phyloP scores from a whole-genome alignment of 2,888 invertebrate species.

The Cryptus viduatorius region DNA sequence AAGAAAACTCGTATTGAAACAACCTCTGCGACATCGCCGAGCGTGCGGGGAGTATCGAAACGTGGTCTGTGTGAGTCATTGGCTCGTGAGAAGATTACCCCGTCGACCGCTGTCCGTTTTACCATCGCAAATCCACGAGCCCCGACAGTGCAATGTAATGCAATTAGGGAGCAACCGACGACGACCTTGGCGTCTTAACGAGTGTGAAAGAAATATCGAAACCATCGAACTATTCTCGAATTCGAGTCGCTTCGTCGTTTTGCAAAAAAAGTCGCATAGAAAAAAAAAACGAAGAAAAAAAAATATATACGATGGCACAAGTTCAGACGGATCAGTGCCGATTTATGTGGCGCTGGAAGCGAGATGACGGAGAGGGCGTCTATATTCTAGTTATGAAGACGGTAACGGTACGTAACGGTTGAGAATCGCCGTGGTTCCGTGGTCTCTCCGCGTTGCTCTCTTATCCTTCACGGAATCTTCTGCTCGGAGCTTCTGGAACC shows the following conservation, averaged over 20 bases:
- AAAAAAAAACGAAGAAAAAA: neutral
- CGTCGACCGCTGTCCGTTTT: slow-evolving; percentile 34
- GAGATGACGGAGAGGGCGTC: slow-evolving; percentile 18
- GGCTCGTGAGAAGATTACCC: slow-evolving; percentile 31
- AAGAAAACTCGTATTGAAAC: slow-evolving; percentile 9
- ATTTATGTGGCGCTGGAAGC: slow-evolving; percentile 16
- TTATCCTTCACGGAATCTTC: slow-evolving; percentile 7
- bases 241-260: neutral
- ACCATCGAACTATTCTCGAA: neutral
- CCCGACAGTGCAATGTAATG: slow-evolving; percentile 44
- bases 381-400: slow-evolving; percentile 61
- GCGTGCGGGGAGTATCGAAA: neutral
- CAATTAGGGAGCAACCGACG: slow-evolving; percentile 31
- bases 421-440: slow-evolving; percentile 72
- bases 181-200: slow-evolving; percentile 39
- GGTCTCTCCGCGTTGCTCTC: neutral
- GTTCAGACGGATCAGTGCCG: neutral
- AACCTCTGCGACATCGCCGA: slow-evolving; percentile 4
- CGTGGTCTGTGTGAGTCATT: slow-evolving; percentile 42
- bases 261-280: neutral
- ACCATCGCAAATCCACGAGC: neutral
- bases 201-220: slow-evolving; percentile 25
- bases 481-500: neutral
- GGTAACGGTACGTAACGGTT: slow-evolving; percentile 79
- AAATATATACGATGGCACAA: neutral